Percentiles rank a stretch among this genome's conserved stretches.
Conservation (phyloP, 2,797 vertebrate genomes). For the Falco biarmicus region DNA sequence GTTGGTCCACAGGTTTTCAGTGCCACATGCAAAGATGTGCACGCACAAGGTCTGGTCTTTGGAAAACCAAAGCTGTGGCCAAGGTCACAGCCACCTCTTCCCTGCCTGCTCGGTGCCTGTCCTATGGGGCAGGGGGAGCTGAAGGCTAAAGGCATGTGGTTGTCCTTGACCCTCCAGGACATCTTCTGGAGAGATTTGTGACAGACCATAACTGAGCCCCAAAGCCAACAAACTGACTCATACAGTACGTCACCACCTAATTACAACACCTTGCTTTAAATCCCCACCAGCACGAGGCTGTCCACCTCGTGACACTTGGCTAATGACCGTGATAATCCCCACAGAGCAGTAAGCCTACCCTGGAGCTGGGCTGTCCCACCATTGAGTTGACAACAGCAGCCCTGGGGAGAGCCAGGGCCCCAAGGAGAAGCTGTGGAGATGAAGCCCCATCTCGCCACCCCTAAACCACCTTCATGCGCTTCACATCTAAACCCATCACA, state of each 20-base stretch:
- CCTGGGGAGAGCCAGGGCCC: neutral
- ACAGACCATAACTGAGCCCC: neutral
- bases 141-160: neutral
- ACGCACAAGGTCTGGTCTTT: neutral
- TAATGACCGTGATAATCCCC: neutral
- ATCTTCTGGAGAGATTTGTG: neutral
- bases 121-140: neutral
- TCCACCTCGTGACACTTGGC: neutral
- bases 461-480: neutral
- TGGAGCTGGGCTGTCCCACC: neutral
- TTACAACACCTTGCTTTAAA: neutral
- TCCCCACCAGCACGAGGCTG: neutral
- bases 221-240: neutral
- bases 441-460: fast-evolving
- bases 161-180: neutral
- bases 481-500: neutral
- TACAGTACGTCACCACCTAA: neutral
- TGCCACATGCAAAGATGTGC: too few relatives aligned
- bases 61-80: neutral
- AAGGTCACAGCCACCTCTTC: neutral
- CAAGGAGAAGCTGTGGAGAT: fast-evolving
- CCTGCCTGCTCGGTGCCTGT: fast-evolving
- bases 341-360: fast-evolving
- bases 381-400: neutral
- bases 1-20: neutral